Base-by-base conservation (phyloP, 2,797 vertebrate genomes). In the Mus caroli region DNA sequence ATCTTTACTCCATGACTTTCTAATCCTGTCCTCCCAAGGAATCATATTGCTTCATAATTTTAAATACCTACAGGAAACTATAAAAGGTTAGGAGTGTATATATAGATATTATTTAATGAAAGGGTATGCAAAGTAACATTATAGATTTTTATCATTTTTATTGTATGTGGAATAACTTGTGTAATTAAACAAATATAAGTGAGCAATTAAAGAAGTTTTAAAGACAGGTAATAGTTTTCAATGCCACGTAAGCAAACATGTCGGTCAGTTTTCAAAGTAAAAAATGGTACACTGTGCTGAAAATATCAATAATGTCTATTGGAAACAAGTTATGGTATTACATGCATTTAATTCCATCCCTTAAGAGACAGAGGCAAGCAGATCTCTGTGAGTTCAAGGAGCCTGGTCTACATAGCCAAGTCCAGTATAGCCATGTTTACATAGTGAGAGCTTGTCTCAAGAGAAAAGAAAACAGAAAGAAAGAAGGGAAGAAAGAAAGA, bases 61-160 rank as follows among this genome's bases (percentile, higher is more conserved):
- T 69, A 95, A 95, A 92, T 46, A 92, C 17, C 20, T 3, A 94
- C 4, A 91, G 82, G 37, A 87, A 92, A 7, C 40, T 91, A 88
- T 15, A 93, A 79, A 73, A 84, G 37, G 76, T 40, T 87, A n/a
- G 1, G 86, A 97, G 91, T 87, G 78, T 92, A 56, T 80, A 3
- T 90, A 50, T 69, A 96, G 96, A 95, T 31, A 67, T 37, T 89
- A 87, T 83, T 96, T 95, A 94, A 92, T 86, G 71, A 90, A 97
- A 96, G 17, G 62, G 3, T 92, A 40, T 82, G 92, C 26, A 86
- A 94, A 75, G 52, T 69, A 78, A 64, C 73, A 77, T 95, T 95
- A 37, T 88, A 86, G 12, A 75, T 69, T 24, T 87, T 92, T 94
- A 80, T 37, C 94, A 43, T 95, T 96, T 95, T 96, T 6, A 76